phyloP scores from a whole-genome alignment of 2,797 vertebrate species.

The Crotalus adamanteus region DNA sequence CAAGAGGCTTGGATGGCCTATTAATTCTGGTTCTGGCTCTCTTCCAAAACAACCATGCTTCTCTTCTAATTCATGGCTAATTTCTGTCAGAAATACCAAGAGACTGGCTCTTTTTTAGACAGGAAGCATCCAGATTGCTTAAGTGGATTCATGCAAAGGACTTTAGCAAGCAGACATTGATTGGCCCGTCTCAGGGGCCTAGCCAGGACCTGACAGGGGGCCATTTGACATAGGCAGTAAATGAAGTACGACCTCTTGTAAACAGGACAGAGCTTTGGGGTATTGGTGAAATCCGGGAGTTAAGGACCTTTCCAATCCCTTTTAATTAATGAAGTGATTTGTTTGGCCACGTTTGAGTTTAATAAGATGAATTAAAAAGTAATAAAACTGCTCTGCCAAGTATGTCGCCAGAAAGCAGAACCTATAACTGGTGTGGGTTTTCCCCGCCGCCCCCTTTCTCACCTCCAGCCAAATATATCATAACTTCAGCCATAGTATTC shows the following conservation, averaged over 20 bases:
- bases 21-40: constrained; percentile 90
- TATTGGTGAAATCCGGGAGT: constrained; percentile 82
- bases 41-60: constrained; percentile 87
- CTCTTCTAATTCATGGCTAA: constrained; percentile 93
- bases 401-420: constrained; percentile 41
- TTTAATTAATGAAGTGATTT: constrained; percentile 95
- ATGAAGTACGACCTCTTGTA: constrained; percentile 92
- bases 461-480: constrained; percentile 30
- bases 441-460: neutral
- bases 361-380: constrained; percentile 76
- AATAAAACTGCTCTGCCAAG: constrained; percentile 60
- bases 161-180: constrained; percentile 88
- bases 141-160: constrained; percentile 87
- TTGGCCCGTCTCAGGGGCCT: constrained; percentile 82
- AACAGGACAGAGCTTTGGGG: constrained; percentile 84
- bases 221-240: constrained; percentile 89
- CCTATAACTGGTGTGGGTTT: neutral
- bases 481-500: neutral
- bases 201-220: constrained; percentile 72
- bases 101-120: constrained; percentile 80
- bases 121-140: constrained; percentile 90
- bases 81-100: constrained; percentile 92
- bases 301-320: constrained; percentile 86
- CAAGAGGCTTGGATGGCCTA: constrained; percentile 91
- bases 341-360: constrained; percentile 77